Base-by-base conservation (phyloP, 2,888 invertebrate genomes). In the Sclerodermus sp. region DNA sequence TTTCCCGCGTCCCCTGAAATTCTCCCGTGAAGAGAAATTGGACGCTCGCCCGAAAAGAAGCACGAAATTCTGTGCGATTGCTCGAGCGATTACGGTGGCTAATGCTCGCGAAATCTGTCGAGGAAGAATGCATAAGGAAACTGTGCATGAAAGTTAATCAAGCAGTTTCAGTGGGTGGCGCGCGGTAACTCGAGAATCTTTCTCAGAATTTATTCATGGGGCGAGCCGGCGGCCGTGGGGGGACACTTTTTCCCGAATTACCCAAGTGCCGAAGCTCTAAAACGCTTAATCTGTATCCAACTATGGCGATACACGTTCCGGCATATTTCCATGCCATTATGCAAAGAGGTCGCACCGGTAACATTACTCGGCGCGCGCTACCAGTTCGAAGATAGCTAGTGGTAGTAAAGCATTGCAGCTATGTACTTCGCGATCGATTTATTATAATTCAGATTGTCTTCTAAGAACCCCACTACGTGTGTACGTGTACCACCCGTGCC, bases 281-380 rank as follows among this genome's bases (percentile, higher is more conserved):
- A 70, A 71, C 66, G 69, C 66, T 69, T 73, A 73, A 73, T 73
- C 73, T 71, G 71, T 70, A 73, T 68, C 74, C 67, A 68, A 70
- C 67, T 68, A 70, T 66, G 70, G 68, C 64, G 68, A 71, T 74
- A 73, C 74, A 73, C 71, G 73, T 70, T 65, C 64, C 68, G 64
- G 73, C 72, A 74, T 72, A 74, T 74, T 74, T 74, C 74, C 74
- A 74, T 74, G 69, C 65, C 68, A 74, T 74, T 74, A 74, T 74
- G 73, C 70, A 74, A 74, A 74, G 71, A 62, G 68, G 70, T 64
- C 64, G 68, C 62, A 62, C 63, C 64, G 66, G 65, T 64, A 68
- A 68, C 71, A 67, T 68, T 64, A 66, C 64, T 66, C 58, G 23
- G 47, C 57, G 55, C 52, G 52, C 60, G 56, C 52, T 51, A 49